A percentile compares a stretch with the other conserved stretches of the same genome.
Conservation (phyloP, 2,888 invertebrate species). For the Cylloceria caligata region DNA sequence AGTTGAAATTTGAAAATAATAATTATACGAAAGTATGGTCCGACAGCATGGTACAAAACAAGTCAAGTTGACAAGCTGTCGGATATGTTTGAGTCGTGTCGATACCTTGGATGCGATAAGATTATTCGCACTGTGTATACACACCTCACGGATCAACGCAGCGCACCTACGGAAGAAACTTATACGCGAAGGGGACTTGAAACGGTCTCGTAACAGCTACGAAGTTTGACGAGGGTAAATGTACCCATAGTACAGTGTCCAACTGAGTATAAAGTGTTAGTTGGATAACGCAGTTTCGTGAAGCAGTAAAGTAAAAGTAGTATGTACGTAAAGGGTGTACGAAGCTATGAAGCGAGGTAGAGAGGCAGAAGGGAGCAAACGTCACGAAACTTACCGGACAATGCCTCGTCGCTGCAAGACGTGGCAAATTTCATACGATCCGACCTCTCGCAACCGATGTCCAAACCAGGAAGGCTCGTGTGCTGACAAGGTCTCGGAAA, state of each 20-base stretch:
- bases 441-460: conserved; percentile 81
- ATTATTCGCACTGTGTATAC: conserved; percentile 5
- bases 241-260: conserved; percentile 8
- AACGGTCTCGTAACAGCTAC: conserved; percentile 28
- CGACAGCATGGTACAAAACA: not conserved
- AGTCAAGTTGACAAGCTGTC: conserved; percentile 14
- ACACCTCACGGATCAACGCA: conserved; percentile 33
- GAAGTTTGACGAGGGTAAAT: conserved; percentile 51
- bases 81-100: not conserved
- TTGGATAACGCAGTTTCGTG: conserved; percentile 37
- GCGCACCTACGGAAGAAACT: conserved; percentile 26
- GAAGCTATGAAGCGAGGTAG: conserved; percentile 2
- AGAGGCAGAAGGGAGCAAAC: not conserved
- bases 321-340: conserved; percentile 2
- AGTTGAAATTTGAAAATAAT: too few species aligned
- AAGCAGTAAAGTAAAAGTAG: conserved; percentile 41
- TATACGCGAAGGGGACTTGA: not conserved
- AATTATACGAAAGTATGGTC: not conserved
- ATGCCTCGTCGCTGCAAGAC: conserved; percentile 80
- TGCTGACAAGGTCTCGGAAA: conserved; percentile 77
- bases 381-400: conserved; percentile 75
- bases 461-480: conserved; percentile 77
- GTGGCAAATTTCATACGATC: conserved; percentile 82
- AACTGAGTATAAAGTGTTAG: conserved; percentile 29
- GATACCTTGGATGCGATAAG: not conserved